phyloP scores from a whole-genome alignment of 35 echinoderm and acorn worm species.

The Holothuria glaberrima region DNA sequence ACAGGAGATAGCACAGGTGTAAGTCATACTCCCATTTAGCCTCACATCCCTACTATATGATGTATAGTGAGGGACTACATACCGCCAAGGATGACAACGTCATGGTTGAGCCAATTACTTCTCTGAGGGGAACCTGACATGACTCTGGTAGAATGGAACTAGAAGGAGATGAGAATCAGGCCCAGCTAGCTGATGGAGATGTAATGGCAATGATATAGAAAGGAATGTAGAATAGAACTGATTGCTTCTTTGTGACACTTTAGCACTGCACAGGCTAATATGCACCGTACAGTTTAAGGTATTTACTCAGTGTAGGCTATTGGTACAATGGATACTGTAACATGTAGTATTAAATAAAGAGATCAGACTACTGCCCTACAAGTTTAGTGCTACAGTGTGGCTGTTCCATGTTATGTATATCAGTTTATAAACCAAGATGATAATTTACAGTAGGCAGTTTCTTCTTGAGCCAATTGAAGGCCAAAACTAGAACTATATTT shows the following conservation, averaged over 20 bases:
- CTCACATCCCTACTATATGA: no score
- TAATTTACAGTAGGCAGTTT: no score
- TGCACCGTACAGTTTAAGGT: no score
- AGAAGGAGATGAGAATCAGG: neutral
- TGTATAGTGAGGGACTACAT: neutral
- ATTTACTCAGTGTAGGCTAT: no score
- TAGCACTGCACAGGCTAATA: neutral
- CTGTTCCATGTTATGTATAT: no score
- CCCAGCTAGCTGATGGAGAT: constrained; percentile 16
- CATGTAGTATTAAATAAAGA: no score
- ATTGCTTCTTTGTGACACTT: neutral
- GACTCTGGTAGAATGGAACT: constrained; percentile 4
- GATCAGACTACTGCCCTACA: no score
- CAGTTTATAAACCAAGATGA: no score
- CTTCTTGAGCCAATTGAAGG: no score
- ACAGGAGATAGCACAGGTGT: constrained; percentile 19
- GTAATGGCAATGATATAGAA: neutral
- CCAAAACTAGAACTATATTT: no score
- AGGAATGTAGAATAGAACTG: neutral
- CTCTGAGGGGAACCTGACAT: neutral
- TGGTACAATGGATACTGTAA: no score
- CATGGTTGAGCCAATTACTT: constrained; percentile 23
- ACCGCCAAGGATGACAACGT: neutral
- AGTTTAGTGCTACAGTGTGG: no score
- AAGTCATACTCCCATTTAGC: constrained; percentile 12